phyloP scores from a whole-genome alignment of 2,888 invertebrate species.

The Brachypalpus laphriformis region DNA sequence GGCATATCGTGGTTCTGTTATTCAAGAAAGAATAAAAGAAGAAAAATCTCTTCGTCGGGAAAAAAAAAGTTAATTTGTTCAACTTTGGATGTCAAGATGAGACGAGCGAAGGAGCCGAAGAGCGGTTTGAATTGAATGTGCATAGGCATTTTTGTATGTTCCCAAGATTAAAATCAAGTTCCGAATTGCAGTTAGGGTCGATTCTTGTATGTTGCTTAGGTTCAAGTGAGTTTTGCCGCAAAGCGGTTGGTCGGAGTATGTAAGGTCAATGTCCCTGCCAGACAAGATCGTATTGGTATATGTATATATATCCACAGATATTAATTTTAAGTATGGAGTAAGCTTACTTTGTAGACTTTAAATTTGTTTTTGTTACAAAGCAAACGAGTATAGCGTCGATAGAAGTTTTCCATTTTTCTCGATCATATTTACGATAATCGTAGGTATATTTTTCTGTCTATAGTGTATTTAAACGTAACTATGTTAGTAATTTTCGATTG shows the following conservation, averaged over 20 bases:
- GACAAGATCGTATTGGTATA: slow-evolving; percentile 17
- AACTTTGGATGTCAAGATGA: slow-evolving; percentile 33
- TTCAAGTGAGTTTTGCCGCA: slow-evolving; percentile 51
- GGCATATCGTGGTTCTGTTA: slow-evolving; percentile 71
- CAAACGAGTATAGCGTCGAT: too few relatives aligned
- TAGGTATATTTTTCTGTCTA: too few relatives aligned
- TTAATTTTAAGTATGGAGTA: too few relatives aligned
- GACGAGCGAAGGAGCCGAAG: slow-evolving; percentile 4
- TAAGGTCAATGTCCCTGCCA: slow-evolving; percentile 56
- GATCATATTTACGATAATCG: too few relatives aligned
- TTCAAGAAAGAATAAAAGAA: slow-evolving; percentile 65
- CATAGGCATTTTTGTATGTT: slow-evolving; percentile 66
- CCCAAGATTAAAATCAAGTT: slow-evolving; percentile 70
- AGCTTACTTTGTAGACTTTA: too few relatives aligned
- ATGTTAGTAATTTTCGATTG: too few relatives aligned
- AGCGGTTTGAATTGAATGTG: slow-evolving; percentile 37
- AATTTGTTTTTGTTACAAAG: too few relatives aligned
- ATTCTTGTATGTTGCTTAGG: slow-evolving; percentile 45
- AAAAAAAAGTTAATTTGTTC: slow-evolving; percentile 62
- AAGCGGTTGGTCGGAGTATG: slow-evolving; percentile 2
- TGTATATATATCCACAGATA: too few relatives aligned
- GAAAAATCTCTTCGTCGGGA: slow-evolving; percentile 50
- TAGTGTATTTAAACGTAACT: too few relatives aligned
- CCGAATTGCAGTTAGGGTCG: slow-evolving; percentile 70
- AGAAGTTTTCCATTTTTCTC: too few relatives aligned